Evolutionary conservation across 2,797 vertebrate genomes (phyloP).

Genomic region (Botia kubotai): DNA sequence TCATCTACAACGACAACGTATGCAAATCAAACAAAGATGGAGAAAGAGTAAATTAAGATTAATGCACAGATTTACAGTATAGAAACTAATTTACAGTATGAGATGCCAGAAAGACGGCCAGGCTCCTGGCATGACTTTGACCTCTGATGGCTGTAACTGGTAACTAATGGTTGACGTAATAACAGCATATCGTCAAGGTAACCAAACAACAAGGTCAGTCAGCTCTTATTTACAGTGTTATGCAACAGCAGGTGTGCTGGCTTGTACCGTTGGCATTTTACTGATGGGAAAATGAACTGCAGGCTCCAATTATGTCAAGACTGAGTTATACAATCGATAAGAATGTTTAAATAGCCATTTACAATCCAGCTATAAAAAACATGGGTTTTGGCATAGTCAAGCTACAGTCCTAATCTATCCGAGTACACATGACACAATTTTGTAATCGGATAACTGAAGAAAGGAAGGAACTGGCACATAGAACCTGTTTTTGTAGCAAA

Average conservation of each 20-base stretch:
- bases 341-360: background rate
- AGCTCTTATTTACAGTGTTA: constrained; percentile 21
- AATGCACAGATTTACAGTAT: background rate
- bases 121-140: background rate
- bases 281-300: constrained; percentile 5
- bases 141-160: background rate
- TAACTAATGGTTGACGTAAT: background rate
- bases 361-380: background rate
- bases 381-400: background rate
- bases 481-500: background rate
- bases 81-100: background rate
- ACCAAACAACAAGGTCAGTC: constrained; percentile 44
- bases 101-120: background rate
- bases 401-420: background rate
- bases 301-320: constrained; percentile 28
- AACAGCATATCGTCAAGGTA: constrained; percentile 37
- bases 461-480: background rate
- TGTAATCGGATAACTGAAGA: background rate
- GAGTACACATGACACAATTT: background rate
- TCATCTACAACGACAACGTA: constrained; percentile 78
- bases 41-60: no score
- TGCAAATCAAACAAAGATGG: background rate
- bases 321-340: constrained; percentile 17
- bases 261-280: background rate
- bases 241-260: constrained; percentile 38